Evolutionary conservation across 2,797 vertebrate genomes (phyloP).

Genomic region (Ceyx erithaca): DNA sequence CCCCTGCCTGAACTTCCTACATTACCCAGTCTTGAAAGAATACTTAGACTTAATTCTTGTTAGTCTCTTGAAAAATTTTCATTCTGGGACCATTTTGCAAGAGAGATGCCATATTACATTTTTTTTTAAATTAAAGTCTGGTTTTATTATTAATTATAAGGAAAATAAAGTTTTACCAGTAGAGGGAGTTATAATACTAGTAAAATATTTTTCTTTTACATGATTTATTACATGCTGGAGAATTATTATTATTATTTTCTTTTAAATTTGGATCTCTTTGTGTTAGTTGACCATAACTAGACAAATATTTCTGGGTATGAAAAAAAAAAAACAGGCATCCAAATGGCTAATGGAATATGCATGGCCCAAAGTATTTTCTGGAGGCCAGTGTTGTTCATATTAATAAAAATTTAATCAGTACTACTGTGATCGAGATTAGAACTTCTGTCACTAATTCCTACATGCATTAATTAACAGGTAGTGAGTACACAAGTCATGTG

Average conservation of each 20-base stretch:
- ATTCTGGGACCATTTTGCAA: not conserved
- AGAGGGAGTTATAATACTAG: slow-evolving; percentile 46
- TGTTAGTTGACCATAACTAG: too few species aligned
- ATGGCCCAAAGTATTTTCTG: not conserved
- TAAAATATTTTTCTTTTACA: not conserved
- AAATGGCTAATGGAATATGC: not conserved
- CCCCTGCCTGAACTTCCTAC: not conserved
- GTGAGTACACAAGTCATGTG: not conserved
- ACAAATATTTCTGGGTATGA: too few species aligned
- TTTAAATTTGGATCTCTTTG: not conserved
- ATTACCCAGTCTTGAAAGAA: not conserved
- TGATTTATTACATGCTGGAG: not conserved
- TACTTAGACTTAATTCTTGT: not conserved
- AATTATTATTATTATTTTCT: not conserved
- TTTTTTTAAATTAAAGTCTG: not conserved
- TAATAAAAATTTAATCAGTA: not conserved
- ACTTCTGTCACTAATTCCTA: not conserved
- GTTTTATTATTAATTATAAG: not conserved
- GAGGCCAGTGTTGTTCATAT: not conserved
- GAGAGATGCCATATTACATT: not conserved
- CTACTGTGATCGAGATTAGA: not conserved
- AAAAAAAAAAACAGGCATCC: too few species aligned
- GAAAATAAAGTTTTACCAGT: slow-evolving; percentile 35
- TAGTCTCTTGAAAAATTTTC: not conserved
- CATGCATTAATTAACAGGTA: not conserved